phyloP scores from a whole-genome alignment of 2,888 invertebrate species.

The Matsumyia berberina region DNA sequence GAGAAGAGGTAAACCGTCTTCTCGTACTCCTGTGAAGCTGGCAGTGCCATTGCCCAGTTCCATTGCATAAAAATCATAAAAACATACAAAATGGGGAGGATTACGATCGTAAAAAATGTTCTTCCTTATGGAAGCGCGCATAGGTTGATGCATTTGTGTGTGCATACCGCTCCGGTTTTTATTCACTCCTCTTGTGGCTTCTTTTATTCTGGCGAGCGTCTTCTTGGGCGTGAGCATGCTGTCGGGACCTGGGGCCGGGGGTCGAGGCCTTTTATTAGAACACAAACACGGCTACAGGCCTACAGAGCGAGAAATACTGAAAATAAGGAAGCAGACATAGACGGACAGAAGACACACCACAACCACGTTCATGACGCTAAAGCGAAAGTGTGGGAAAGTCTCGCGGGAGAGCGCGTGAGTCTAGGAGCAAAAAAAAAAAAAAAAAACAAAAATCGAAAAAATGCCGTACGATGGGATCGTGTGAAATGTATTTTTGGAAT shows the following conservation, averaged over 20 bases:
- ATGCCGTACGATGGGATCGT: constrained; percentile 43
- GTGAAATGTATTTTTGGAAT: constrained; percentile 71
- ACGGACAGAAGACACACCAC: constrained; percentile 11
- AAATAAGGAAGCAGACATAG: constrained; percentile 72
- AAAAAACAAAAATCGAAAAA: constrained; percentile 33
- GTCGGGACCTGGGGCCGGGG: background rate
- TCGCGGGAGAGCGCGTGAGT: constrained; percentile 61
- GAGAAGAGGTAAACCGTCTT: constrained; percentile 27
- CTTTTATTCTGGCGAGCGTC: background rate
- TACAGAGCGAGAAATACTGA: constrained; percentile 42
- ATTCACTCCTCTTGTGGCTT: constrained; percentile 28
- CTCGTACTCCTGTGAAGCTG: too few relatives aligned
- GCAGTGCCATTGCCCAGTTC: background rate
- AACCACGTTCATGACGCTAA: constrained; percentile 40
- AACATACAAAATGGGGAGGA: constrained; percentile 74
- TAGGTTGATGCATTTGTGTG: constrained; percentile 50
- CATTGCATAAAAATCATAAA: constrained; percentile 74
- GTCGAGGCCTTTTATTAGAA: constrained; percentile 52
- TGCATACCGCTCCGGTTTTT: constrained; percentile 39
- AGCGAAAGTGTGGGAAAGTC: constrained; percentile 75
- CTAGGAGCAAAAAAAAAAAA: constrained; percentile 35
- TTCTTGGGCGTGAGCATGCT: constrained; percentile 29
- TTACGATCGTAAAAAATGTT: constrained; percentile 73
- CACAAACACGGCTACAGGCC: constrained; percentile 34
- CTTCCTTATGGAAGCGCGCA: constrained; percentile 68